Evolutionary conservation across 92 coral and sea anemone genomes (phyloP).

Genomic region (Muricea muricata): DNA sequence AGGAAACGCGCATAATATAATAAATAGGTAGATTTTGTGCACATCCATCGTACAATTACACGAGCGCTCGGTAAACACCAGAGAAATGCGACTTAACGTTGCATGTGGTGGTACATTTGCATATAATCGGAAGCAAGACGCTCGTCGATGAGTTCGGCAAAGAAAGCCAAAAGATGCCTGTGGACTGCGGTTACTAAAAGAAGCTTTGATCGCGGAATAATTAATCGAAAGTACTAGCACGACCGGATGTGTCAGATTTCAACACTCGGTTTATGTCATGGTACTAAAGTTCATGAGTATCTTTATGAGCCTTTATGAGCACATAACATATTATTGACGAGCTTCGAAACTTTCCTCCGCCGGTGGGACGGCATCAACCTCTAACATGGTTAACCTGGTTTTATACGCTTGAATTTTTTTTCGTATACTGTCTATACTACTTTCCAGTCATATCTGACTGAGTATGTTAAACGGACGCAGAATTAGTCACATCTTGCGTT

Average conservation of each 20-base stretch:
- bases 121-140: background rate
- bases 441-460: too few species aligned
- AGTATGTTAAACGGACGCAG: too few species aligned
- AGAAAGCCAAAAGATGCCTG: constrained; percentile 14
- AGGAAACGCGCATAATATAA: background rate
- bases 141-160: background rate
- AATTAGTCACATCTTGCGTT: too few species aligned
- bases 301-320: too few species aligned
- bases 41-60: constrained; percentile 2
- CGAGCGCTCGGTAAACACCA: background rate
- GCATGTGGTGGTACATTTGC: background rate
- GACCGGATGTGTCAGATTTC: constrained; percentile 31
- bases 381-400: too few species aligned
- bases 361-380: too few species aligned
- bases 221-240: background rate
- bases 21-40: background rate
- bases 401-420: too few species aligned
- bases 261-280: too few species aligned
- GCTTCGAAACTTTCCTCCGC: too few species aligned
- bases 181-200: constrained; percentile 27
- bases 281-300: too few species aligned
- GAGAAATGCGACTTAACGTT: background rate
- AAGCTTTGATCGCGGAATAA: constrained; percentile 33
- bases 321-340: too few species aligned
- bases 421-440: too few species aligned